Conservation (phyloP, 2,888 invertebrate species). For the Acronicta aceris region DNA sequence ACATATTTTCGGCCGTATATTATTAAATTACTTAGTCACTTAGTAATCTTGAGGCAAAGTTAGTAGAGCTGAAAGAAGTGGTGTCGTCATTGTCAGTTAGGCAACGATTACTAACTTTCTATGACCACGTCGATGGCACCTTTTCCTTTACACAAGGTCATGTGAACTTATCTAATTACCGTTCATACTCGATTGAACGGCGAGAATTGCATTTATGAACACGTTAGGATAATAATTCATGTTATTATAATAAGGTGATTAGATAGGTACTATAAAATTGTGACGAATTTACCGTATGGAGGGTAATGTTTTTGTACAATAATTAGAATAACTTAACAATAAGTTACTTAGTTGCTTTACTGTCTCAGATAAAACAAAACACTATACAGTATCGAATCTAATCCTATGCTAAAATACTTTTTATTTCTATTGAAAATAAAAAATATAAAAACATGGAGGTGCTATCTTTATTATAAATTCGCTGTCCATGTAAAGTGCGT, state of each 20-base stretch:
- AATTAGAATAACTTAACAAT: too few species aligned
- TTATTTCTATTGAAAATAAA: too few species aligned
- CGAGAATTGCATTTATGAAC: conserved; percentile 11
- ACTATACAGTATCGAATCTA: too few species aligned
- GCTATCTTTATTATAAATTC: too few species aligned
- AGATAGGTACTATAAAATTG: not conserved
- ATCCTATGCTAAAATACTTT: too few species aligned
- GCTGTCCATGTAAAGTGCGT: too few species aligned
- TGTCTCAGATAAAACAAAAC: too few species aligned
- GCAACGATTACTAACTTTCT: conserved; percentile 37
- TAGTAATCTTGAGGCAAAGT: conserved; percentile 16
- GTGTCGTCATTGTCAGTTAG: conserved; percentile 24
- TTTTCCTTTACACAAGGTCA: conserved; percentile 41
- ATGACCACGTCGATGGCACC: conserved; percentile 36
- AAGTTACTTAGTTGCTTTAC: too few species aligned
- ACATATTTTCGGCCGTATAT: not conserved
- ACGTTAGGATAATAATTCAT: not conserved
- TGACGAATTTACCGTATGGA: not conserved
- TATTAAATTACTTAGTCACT: conserved; percentile 10
- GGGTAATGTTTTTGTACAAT: too few species aligned
- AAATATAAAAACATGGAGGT: too few species aligned
- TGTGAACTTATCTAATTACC: conserved; percentile 33
- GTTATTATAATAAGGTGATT: conserved; percentile 4
- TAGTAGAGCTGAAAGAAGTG: conserved; percentile 20
- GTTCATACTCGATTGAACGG: conserved; percentile 21